Base-by-base conservation (phyloP, 2,113 vertebrate genomes). In the Caranx ignobilis region DNA sequence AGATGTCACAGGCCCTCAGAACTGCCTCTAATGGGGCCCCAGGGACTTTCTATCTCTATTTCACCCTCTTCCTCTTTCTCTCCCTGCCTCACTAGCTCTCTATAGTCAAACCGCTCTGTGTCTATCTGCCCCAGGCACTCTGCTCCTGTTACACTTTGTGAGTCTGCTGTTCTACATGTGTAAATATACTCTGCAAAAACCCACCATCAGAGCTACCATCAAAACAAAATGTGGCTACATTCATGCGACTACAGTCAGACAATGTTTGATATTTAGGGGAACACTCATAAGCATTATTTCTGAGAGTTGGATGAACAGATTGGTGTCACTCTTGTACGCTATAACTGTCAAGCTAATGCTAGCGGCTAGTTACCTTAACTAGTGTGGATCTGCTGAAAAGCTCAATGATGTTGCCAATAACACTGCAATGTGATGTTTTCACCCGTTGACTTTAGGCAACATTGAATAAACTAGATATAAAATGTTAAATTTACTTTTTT, bases 1-100 rank as follows among this genome's bases (percentile, higher is more conserved):
- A 94, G 89, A 93, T 94, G 93, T 94, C 93, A 94, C 89, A 73
- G 88, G 89, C 89, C 87, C 90, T 93, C 90, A 93, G 91, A 93
- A 93, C 90, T 87, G 88, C 87, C 85, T 92, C 92, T 94, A 94
- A 94, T 94, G 91, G 92, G 92, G 76, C 93, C 87, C 91, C 68
- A 26, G 93, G 90, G 93, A 94, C 75, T 64, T 73, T 86, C 79
- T 80, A 68, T 87, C 86, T 86, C 86, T 87, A 69, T 69, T 84
- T 90, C 87, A 82, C 88, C 82, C 89, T 92, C 77, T 70, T 79
- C 62, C 75, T 80, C 69, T 75, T 73, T 87, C 75, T 83, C 71
- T 78, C 72, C 47, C 73, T 88, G 63, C 79, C 76, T 85, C 73
- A 55, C 56, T 60, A 66, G 74, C 73, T 83, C 80, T 79, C 50